These are phyloP conservation scores for Rana temporaria DNA, from an alignment of 2,113 vertebrate genomes.

Conservation along the genomic window DNA sequence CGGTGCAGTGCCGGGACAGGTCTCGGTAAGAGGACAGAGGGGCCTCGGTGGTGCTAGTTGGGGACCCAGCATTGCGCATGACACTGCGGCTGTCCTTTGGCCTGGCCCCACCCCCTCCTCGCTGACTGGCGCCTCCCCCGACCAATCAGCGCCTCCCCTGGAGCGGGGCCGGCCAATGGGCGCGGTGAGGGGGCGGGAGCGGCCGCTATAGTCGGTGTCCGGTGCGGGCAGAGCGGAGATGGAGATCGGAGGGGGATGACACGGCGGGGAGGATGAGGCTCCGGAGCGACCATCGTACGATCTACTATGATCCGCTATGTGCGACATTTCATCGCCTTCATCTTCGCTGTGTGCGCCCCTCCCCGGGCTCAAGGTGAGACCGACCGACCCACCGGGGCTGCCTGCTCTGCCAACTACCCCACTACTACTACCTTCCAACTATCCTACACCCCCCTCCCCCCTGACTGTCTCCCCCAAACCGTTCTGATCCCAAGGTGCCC, in stretches of 20 bases:
- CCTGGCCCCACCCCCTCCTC: slow-evolving; percentile 70
- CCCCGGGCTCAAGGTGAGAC: slow-evolving; percentile 92
- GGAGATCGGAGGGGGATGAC: slow-evolving; percentile 71
- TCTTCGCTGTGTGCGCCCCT: slow-evolving; percentile 91
- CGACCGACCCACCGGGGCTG: neutral
- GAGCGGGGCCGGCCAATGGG: slow-evolving; percentile 62
- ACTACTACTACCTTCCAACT: too few species aligned
- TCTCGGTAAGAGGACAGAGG: neutral
- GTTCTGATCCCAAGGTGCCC: neutral
- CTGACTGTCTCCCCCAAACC: too few species aligned
- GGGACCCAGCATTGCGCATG: slow-evolving; percentile 89
- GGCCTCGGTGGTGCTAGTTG: slow-evolving; percentile 42
- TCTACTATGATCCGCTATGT: slow-evolving; percentile 94
- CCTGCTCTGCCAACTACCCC: neutral
- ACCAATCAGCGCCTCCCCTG: slow-evolving; percentile 78
- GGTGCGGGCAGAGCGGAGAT: slow-evolving; percentile 69
- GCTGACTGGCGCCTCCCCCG: slow-evolving; percentile 62
- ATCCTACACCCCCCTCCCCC: too few species aligned
- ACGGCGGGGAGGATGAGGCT: slow-evolving; percentile 77
- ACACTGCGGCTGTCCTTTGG: slow-evolving; percentile 91
- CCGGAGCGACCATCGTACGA: slow-evolving; percentile 77
- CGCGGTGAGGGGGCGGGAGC: slow-evolving; percentile 76
- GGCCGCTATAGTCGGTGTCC: slow-evolving; percentile 72
- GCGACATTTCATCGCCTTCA: slow-evolving; percentile 99
- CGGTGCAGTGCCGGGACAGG: too few species aligned